phyloP scores from a whole-genome alignment of 1,140 invertebrate genomes.

The Elymnias hypermnestra region DNA sequence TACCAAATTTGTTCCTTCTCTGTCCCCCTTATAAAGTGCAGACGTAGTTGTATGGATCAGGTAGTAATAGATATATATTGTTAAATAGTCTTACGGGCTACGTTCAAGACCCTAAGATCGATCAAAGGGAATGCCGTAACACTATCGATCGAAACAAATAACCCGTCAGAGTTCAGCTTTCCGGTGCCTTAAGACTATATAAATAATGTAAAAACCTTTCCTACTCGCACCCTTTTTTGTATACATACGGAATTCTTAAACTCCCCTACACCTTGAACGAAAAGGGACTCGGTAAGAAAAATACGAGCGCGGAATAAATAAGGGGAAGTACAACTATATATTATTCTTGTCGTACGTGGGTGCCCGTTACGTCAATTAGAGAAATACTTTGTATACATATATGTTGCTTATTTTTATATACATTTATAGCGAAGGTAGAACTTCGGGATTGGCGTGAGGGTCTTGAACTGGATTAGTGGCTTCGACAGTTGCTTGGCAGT shows the following conservation, averaged over 20 bases:
- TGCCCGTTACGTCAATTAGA: constrained; percentile 20
- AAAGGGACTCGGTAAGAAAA: constrained; percentile 29
- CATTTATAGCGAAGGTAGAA: too few species aligned
- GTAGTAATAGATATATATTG: too few species aligned
- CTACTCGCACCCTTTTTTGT: constrained; percentile 10
- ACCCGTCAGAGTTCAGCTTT: constrained; percentile 11
- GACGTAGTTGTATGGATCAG: too few species aligned
- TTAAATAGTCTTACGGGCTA: not conserved
- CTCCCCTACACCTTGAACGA: constrained; percentile 25
- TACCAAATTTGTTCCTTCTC: too few species aligned
- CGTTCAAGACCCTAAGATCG: not conserved
- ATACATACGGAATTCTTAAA: constrained; percentile 28
- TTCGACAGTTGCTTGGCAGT: too few species aligned
- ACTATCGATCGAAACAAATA: constrained; percentile 12
- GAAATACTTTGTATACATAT: constrained; percentile 11
- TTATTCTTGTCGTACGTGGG: constrained; percentile 25
- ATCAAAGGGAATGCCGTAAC: constrained; percentile 2
- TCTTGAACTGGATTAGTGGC: too few species aligned
- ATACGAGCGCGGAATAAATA: constrained; percentile 48
- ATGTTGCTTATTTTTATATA: too few species aligned
- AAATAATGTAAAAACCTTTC: constrained; percentile 28
- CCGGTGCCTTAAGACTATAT: constrained; percentile 15
- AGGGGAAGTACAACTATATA: constrained; percentile 37
- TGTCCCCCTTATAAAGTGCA: too few species aligned
- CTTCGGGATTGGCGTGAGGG: too few species aligned